These are phyloP conservation scores for Dendropsophus ebraccatus DNA, from an alignment of 2,113 vertebrate genomes.

Conservation along the genomic window DNA sequence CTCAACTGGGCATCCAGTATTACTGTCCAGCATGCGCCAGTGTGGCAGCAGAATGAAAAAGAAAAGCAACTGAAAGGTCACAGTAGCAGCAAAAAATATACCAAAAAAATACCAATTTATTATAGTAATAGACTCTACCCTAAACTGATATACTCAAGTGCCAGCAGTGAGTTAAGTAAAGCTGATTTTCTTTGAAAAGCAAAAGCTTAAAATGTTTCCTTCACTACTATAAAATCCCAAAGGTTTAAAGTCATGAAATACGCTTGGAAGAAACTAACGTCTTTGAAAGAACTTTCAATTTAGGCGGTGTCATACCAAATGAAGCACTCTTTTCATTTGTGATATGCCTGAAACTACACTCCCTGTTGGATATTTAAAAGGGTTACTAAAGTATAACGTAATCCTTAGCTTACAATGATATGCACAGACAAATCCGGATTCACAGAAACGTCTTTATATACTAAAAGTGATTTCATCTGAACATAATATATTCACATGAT, in stretches of 20 bases:
- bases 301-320: background rate
- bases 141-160: too few species aligned
- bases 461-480: background rate
- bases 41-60: too few species aligned
- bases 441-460: background rate
- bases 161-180: too few species aligned
- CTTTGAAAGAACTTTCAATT: constrained; percentile 18
- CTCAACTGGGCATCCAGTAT: too few species aligned
- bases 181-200: background rate
- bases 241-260: constrained; percentile 33
- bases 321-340: constrained; percentile 10
- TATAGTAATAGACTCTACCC: too few species aligned
- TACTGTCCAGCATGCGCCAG: too few species aligned
- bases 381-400: background rate
- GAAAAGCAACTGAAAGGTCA: too few species aligned
- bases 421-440: background rate
- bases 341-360: background rate
- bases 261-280: background rate
- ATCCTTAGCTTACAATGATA: background rate
- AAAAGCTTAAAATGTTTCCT: background rate
- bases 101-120: too few species aligned
- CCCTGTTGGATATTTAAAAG: background rate
- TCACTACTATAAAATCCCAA: background rate
- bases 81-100: too few species aligned
- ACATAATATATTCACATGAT: background rate